Conservation (phyloP, 2,888 invertebrate genomes). For the Monopis laevigella region DNA sequence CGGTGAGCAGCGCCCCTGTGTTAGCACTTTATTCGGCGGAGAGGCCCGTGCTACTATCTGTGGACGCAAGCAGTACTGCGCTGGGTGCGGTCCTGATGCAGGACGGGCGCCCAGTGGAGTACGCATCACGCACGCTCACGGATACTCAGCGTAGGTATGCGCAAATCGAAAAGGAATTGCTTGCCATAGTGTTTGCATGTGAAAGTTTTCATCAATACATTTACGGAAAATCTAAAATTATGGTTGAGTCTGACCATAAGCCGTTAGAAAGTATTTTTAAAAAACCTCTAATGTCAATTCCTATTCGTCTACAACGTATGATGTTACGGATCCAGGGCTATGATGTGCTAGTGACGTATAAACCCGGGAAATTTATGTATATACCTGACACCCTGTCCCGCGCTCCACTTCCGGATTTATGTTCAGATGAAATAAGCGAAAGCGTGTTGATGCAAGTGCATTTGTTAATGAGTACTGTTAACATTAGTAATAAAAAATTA, state of each 20-base stretch:
- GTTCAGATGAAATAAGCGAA: neutral
- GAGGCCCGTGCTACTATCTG: conserved; percentile 18
- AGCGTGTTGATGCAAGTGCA: neutral
- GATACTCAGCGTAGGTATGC: conserved; percentile 20
- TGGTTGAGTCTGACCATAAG: conserved; percentile 17
- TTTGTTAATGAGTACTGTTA: neutral
- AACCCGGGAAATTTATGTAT: conserved; percentile 11
- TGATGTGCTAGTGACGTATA: conserved; percentile 20
- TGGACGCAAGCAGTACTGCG: conserved; percentile 20
- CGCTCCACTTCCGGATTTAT: conserved; percentile 13
- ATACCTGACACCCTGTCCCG: conserved; percentile 27
- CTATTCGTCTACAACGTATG: conserved; percentile 23
- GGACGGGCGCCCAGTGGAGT: conserved; percentile 19
- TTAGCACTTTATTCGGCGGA: neutral
- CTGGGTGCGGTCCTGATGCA: conserved; percentile 20
- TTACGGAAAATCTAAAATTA: conserved; percentile 20
- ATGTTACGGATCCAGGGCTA: conserved; percentile 23
- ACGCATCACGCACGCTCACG: conserved; percentile 19
- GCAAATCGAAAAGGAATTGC: conserved; percentile 26
- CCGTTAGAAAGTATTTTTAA: conserved; percentile 17
- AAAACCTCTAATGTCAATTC: conserved; percentile 20
- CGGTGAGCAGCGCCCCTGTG: neutral
- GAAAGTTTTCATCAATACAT: conserved; percentile 24
- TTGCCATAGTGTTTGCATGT: conserved; percentile 24
- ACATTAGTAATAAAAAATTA: too few relatives aligned